These are phyloP conservation scores for Yponomeuta plumbellus DNA, from an alignment of 2,888 invertebrate species.

Conservation along the genomic window DNA sequence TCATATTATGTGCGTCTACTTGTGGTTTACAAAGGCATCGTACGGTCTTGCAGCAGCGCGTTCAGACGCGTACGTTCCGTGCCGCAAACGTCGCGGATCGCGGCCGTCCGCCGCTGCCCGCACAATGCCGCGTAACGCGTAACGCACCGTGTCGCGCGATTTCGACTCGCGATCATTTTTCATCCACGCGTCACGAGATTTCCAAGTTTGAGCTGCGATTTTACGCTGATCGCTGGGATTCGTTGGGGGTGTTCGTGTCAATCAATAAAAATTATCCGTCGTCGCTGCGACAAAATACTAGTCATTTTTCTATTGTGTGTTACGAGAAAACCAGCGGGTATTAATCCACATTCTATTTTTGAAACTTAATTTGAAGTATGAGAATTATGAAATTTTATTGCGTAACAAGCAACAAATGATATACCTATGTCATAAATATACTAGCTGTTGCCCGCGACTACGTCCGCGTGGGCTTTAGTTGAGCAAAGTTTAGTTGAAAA, in stretches of 20 bases:
- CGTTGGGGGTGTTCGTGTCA: slow-evolving; percentile 23
- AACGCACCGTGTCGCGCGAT: slow-evolving; percentile 72
- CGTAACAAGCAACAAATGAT: too few species aligned
- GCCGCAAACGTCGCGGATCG: slow-evolving; percentile 66
- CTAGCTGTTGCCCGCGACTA: too few species aligned
- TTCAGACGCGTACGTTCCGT: slow-evolving; percentile 47
- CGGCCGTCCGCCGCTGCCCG: slow-evolving; percentile 56
- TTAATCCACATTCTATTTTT: too few species aligned
- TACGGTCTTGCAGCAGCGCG: slow-evolving; percentile 23
- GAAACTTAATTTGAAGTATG: too few species aligned
- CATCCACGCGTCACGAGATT: slow-evolving; percentile 39
- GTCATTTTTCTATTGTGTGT: background rate
- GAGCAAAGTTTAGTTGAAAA: too few species aligned
- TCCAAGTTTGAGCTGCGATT: slow-evolving; percentile 37
- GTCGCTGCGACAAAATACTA: background rate
- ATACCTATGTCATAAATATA: too few species aligned
- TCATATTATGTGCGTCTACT: background rate
- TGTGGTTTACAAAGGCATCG: background rate
- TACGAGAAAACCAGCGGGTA: background rate
- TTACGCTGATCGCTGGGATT: slow-evolving; percentile 55
- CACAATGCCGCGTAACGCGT: slow-evolving; percentile 72
- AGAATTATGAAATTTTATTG: too few species aligned
- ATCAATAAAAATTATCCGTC: background rate
- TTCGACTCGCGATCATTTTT: slow-evolving; percentile 70
- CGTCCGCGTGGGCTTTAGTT: too few species aligned